Evolutionary conservation across 1,140 invertebrate species (phyloP).

Genomic region (Bilobella aurantiaca): DNA sequence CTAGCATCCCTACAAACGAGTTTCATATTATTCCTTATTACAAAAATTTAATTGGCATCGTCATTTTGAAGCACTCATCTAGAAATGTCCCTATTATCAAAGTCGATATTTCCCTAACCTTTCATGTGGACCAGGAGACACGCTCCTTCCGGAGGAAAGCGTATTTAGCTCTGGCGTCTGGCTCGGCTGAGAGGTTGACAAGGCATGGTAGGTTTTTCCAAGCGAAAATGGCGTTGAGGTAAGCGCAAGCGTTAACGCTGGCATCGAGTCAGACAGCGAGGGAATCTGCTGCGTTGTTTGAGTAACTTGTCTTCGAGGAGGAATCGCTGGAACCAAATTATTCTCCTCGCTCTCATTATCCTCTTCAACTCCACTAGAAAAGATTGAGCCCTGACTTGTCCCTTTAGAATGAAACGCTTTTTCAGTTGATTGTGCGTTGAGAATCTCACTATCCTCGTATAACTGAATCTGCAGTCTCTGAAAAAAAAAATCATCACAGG

Average conservation of each 20-base stretch:
- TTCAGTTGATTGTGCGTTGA: constrained; percentile 39
- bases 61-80: too few relatives aligned
- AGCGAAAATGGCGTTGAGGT: constrained; percentile 22
- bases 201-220: too few relatives aligned
- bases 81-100: too few relatives aligned
- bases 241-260: constrained; percentile 24
- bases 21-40: neutral
- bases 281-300: constrained; percentile 3
- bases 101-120: too few relatives aligned
- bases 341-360: constrained; percentile 45
- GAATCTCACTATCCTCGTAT: constrained; percentile 29
- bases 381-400: constrained; percentile 45
- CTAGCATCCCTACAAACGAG: constrained; percentile 17
- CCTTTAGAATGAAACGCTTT: constrained; percentile 47
- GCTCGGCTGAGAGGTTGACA: too few relatives aligned
- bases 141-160: too few relatives aligned
- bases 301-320: constrained; percentile 4
- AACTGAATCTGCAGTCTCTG: constrained; percentile 27
- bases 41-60: too few relatives aligned
- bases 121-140: neutral
- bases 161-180: too few relatives aligned
- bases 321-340: constrained; percentile 9
- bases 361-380: constrained; percentile 46
- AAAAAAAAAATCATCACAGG: constrained; percentile 4
- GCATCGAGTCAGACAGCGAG: constrained; percentile 26